Evolutionary conservation across 2,113 vertebrate genomes (phyloP), one percentile per base, ranked within the genome.

Genomic region (Herpetotheres cachinnans): DNA sequence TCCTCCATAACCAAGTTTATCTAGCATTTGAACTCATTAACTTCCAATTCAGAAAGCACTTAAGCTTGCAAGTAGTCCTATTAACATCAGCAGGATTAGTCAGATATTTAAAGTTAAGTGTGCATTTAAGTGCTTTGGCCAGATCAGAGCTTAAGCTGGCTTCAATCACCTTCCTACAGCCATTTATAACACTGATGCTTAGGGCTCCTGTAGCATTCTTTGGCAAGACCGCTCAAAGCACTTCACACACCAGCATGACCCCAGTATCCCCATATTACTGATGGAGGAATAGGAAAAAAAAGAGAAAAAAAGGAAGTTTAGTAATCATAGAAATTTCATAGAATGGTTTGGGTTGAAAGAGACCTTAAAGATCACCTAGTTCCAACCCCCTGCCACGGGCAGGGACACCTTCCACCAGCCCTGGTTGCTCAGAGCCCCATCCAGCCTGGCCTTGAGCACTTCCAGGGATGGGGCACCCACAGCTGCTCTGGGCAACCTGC

Each of bases 21-120:
- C 69, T 65, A 74, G 65, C 61, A 85, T 82, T 76, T 61, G 25
- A 92, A 90, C 73, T 95, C 58, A 91, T 91, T 95, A 96, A 85
- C 71, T 93, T 82, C 50, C 55, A 70, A 46, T 66, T 91, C 89
- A 85, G 63, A 20, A 95, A 90, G 89, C 86, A 82, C 62, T 94
- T 93, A 70, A 77, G 62, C 77, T 70, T 30, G 42, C 84, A 58
- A 85, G 80, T 22, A 77, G 84, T 82, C 70, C 84, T 91, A 63
- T 85, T 91, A 94, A 82, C 70, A 92, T 38, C 86, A 93, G 59
- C 20, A 13, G 81, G 62, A 72, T 83, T 86, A 95, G 81, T 69
- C 9, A 49, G 89, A 55, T 87, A 90, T 93, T 80, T 76, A 38
- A 44, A 86, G 79, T 92, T 93, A 92, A 92, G 72, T 29, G 83